A percentile compares a stretch with the other conserved stretches of the same genome.
phyloP scores from a whole-genome alignment of 2,888 invertebrate genomes.

The Lasius platythorax region DNA sequence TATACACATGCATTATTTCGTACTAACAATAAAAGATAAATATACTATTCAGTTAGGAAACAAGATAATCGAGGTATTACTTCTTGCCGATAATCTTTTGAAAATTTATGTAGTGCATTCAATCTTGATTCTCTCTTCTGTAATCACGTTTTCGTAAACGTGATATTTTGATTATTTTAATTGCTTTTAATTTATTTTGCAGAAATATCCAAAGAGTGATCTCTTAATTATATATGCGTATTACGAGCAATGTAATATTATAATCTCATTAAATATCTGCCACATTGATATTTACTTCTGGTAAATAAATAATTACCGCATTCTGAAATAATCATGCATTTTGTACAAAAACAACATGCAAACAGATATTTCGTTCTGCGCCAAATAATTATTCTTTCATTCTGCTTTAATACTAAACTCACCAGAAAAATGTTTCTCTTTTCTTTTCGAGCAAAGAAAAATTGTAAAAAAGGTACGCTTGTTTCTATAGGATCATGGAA shows the following conservation, averaged over 20 bases:
- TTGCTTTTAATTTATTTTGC: neutral
- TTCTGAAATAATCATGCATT: neutral
- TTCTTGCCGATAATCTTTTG: neutral
- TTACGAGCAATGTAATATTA: neutral
- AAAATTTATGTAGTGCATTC: neutral
- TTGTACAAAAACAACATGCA: neutral
- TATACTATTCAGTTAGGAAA: neutral
- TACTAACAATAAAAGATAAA: neutral
- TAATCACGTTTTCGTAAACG: neutral
- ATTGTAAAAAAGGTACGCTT: slow-evolving; percentile 34
- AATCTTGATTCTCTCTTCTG: neutral
- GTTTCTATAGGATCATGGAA: slow-evolving; percentile 37
- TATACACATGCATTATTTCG: neutral
- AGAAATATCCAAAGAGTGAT: neutral
- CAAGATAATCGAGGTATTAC: neutral
- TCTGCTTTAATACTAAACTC: slow-evolving; percentile 31
- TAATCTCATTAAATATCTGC: neutral
- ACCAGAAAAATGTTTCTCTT: slow-evolving; percentile 39
- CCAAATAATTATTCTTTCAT: slow-evolving; percentile 33
- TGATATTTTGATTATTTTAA: slow-evolving; percentile 1
- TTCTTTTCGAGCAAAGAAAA: slow-evolving; percentile 11
- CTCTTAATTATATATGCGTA: neutral
- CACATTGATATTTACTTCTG: neutral
- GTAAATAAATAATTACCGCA: neutral
- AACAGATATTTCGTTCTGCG: neutral